Evolutionary conservation across 2,113 vertebrate genomes (phyloP).

Genomic region (Corythornis vintsioides): DNA sequence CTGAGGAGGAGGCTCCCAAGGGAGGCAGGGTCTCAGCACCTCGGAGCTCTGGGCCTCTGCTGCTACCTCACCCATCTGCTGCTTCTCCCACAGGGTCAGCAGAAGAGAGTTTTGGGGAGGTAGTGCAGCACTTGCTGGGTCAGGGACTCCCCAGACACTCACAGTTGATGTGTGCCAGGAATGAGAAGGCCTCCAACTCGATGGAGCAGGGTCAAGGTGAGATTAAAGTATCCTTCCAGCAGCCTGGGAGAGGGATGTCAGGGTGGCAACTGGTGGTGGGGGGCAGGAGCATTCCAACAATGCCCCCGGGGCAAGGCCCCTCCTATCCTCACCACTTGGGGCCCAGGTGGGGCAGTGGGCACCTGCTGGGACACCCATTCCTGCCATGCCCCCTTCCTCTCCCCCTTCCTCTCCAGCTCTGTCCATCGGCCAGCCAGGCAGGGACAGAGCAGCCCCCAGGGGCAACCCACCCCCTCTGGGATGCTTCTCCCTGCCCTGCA

Average conservation of each 20-base stretch:
- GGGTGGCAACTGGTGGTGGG: background rate
- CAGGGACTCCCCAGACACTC: background rate
- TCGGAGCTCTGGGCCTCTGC: background rate
- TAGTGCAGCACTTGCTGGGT: background rate
- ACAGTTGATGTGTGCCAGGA: background rate
- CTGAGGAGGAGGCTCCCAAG: background rate
- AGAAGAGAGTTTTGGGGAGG: background rate
- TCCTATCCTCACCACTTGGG: background rate
- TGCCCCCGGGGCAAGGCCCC: background rate
- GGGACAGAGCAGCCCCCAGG: background rate
- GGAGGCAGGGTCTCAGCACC: background rate
- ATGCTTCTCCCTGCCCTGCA: background rate
- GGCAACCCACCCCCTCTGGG: background rate
- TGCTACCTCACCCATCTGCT: background rate
- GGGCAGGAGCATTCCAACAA: background rate
- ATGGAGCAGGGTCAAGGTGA: background rate
- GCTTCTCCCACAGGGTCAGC: background rate
- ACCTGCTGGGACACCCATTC: background rate
- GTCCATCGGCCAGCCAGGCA: background rate
- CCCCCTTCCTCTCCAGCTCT: background rate
- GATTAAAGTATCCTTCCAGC: background rate
- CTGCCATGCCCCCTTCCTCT: background rate
- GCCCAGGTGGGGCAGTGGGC: background rate
- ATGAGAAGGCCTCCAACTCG: background rate
- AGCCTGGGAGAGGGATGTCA: background rate